Evolutionary conservation across 2,888 invertebrate species (phyloP).

Genomic region (Habroteleia sp.): DNA sequence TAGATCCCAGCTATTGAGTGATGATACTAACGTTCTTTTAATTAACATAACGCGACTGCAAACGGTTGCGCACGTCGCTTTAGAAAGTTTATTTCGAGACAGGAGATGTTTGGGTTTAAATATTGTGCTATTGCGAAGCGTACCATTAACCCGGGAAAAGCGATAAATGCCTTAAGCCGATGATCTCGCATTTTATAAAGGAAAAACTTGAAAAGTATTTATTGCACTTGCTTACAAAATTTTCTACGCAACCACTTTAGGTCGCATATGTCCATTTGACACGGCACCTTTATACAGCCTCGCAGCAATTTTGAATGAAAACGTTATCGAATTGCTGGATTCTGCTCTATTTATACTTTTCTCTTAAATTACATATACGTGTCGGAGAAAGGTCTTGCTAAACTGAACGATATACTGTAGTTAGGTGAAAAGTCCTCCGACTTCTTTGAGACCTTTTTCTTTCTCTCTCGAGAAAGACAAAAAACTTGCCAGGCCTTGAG

Average conservation of each 20-base stretch:
- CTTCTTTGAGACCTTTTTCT: slow-evolving; percentile 6
- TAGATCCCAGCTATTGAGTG: slow-evolving; percentile 28
- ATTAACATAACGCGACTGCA: slow-evolving; percentile 51
- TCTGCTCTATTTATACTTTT: slow-evolving; percentile 17
- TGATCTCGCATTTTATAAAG: slow-evolving; percentile 12
- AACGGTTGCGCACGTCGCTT: slow-evolving; percentile 37
- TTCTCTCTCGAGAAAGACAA: not conserved
- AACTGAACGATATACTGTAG: slow-evolving; percentile 16
- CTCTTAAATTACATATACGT: slow-evolving; percentile 24
- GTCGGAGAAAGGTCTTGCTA: slow-evolving; percentile 21
- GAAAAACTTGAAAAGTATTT: slow-evolving; percentile 21
- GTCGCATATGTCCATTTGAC: slow-evolving; percentile 9
- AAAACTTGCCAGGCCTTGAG: slow-evolving; percentile 2
- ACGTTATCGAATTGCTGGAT: slow-evolving; percentile 14
- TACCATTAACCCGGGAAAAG: slow-evolving; percentile 40
- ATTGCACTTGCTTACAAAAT: slow-evolving; percentile 4
- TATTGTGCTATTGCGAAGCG: slow-evolving; percentile 29
- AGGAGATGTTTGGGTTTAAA: slow-evolving; percentile 37
- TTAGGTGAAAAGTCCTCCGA: slow-evolving; percentile 31
- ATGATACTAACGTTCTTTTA: slow-evolving; percentile 53
- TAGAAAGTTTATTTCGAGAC: slow-evolving; percentile 42
- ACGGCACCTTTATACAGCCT: slow-evolving; percentile 1
- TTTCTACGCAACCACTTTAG: slow-evolving; percentile 19
- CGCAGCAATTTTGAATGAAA: slow-evolving; percentile 21
- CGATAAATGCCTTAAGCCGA: slow-evolving; percentile 25